These are phyloP conservation scores for Pammene fasciana DNA, from an alignment of 2,888 invertebrate genomes.

Conservation along the genomic window DNA sequence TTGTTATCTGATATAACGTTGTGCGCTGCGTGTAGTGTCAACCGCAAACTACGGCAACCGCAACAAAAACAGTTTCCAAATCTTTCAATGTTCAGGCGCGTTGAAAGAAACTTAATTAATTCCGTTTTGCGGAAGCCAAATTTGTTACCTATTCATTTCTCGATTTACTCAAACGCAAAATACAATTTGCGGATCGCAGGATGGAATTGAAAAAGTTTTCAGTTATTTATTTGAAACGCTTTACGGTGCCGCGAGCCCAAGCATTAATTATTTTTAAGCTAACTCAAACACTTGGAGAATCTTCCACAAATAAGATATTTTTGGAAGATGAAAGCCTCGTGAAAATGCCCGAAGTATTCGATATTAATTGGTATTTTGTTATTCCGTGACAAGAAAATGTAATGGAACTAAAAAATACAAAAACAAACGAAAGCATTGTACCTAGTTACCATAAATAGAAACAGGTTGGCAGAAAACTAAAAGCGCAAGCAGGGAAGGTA, in stretches of 20 bases:
- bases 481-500: no score
- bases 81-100: constrained; percentile 40
- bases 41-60: no score
- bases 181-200: constrained; percentile 78
- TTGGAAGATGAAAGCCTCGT: constrained; percentile 40
- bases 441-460: no score
- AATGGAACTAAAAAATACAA: constrained; percentile 20
- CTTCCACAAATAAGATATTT: constrained; percentile 45
- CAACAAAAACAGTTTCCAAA: constrained; percentile 27
- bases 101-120: constrained; percentile 66
- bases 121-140: constrained; percentile 65
- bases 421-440: neutral
- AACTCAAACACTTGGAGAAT: constrained; percentile 56
- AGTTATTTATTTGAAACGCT: constrained; percentile 78
- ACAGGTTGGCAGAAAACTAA: no score
- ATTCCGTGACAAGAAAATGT: constrained; percentile 23
- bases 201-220: constrained; percentile 82
- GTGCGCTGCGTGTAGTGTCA: no score
- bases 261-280: constrained; percentile 71
- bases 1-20: no score
- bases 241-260: constrained; percentile 62
- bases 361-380: constrained; percentile 36
- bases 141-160: constrained; percentile 75
- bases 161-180: constrained; percentile 80
- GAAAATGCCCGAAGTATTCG: constrained; percentile 28